A percentile compares a stretch with the other conserved stretches of the same genome.
phyloP scores from a whole-genome alignment of 2,888 invertebrate species.

The Uropetala carovei region DNA sequence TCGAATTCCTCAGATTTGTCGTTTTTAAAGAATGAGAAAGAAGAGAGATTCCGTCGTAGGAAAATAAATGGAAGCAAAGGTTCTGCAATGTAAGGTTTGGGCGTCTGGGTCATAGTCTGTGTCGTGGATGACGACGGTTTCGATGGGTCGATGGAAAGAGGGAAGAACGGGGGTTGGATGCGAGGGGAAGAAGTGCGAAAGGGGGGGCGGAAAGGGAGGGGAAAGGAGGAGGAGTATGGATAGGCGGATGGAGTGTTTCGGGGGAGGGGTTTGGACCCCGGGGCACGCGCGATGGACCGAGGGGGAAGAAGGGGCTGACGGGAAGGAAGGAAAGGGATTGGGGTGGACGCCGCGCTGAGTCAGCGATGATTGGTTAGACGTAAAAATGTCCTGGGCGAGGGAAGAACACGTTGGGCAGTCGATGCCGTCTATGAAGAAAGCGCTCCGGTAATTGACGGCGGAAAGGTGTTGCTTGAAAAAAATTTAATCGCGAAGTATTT shows the following conservation, averaged over 20 bases:
- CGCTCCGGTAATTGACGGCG: not conserved
- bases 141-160: not conserved
- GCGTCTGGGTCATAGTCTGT: conserved; percentile 19
- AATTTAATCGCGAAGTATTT: not conserved
- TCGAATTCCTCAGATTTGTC: no score
- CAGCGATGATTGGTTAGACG: conserved; percentile 52
- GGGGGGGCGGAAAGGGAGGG: not conserved
- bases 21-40: no score
- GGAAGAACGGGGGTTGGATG: not conserved
- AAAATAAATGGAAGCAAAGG: not conserved
- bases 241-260: not conserved
- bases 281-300: not conserved
- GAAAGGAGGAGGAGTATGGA: not conserved
- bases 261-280: not conserved
- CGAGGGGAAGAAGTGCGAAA: not conserved
- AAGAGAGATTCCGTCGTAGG: not conserved
- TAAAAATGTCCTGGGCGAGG: conserved; percentile 35
- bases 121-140: not conserved
- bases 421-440: not conserved
- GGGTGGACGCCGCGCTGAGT: conserved; percentile 11
- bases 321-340: not conserved
- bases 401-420: conserved; percentile 1
- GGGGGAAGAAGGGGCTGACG: not conserved
- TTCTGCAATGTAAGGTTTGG: not conserved
- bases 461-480: not conserved